Percentiles rank a stretch among this genome's conserved stretches.
These are phyloP conservation scores for Pseudococcus longispinus DNA, from an alignment of 2,888 invertebrate genomes.

Conservation along the genomic window DNA sequence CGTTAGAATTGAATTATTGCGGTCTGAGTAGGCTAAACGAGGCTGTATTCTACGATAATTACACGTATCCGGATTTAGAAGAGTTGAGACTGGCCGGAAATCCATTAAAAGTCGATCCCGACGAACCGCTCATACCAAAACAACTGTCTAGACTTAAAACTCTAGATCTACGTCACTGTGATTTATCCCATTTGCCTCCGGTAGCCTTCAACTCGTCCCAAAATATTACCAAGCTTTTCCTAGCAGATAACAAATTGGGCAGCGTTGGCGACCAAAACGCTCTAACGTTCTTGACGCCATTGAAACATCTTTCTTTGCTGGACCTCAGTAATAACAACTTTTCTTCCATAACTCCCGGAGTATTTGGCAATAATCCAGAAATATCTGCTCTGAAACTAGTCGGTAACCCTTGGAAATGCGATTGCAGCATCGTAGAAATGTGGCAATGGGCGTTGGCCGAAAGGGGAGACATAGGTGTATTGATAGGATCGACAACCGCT, in stretches of 20 bases:
- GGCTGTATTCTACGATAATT: conserved; percentile 73
- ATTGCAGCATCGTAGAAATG: conserved; percentile 73
- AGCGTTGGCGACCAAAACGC: conserved; percentile 60
- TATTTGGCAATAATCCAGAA: conserved; percentile 66
- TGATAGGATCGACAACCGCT: conserved; percentile 71
- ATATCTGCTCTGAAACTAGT: conserved; percentile 71
- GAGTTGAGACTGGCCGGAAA: conserved; percentile 75
- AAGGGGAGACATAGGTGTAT: conserved; percentile 71
- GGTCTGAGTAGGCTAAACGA: conserved; percentile 71
- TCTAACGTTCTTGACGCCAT: conserved; percentile 67
- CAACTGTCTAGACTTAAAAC: conserved; percentile 71
- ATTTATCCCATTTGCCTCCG: conserved; percentile 68
- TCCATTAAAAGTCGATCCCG: conserved; percentile 69
- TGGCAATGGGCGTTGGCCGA: conserved; percentile 77
- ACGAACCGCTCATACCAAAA: conserved; percentile 71
- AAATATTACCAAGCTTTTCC: conserved; percentile 71
- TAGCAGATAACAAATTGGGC: conserved; percentile 69
- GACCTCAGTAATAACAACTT: conserved; percentile 73
- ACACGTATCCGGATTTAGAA: conserved; percentile 70
- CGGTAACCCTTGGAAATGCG: conserved; percentile 75
- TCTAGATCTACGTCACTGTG: conserved; percentile 73
- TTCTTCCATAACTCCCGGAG: conserved; percentile 68
- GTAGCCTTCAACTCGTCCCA: conserved; percentile 70
- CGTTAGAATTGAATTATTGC: conserved; percentile 74
- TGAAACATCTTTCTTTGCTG: conserved; percentile 68